phyloP scores from a whole-genome alignment of 2,113 vertebrate species.

The Vulpes lagopus region DNA sequence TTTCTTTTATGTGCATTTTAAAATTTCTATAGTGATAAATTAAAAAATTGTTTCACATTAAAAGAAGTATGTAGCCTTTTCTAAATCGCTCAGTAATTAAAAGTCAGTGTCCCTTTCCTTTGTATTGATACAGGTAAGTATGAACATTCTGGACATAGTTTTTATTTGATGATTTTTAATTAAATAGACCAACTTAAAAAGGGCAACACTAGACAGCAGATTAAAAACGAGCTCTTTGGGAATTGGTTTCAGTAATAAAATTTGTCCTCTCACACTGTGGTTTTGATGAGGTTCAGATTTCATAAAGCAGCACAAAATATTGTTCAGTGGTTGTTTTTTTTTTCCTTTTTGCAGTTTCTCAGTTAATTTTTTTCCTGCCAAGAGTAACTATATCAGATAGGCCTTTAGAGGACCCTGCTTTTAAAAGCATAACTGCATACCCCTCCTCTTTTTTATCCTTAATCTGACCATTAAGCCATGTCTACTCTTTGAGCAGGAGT shows the following conservation, averaged over 20 bases:
- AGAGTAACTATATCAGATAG: conserved; percentile 39
- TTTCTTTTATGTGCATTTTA: conserved; percentile 8
- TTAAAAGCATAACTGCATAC: neutral
- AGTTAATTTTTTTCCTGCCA: conserved; percentile 62
- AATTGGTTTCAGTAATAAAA: conserved; percentile 67
- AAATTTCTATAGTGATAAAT: conserved; percentile 1
- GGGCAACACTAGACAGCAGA: neutral
- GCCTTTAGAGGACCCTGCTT: conserved; percentile 10
- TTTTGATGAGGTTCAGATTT: conserved; percentile 70
- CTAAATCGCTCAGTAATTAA: conserved; percentile 46
- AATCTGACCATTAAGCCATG: neutral
- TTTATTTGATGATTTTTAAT: conserved; percentile 75
- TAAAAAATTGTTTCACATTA: neutral
- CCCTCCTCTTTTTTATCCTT: conserved; percentile 7
- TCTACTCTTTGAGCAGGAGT: neutral
- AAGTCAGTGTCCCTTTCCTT: conserved; percentile 53
- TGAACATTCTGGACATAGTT: conserved; percentile 55
- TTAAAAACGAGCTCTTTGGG: conserved; percentile 70
- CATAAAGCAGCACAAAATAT: conserved; percentile 57
- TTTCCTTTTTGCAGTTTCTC: neutral
- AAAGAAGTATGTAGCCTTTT: conserved; percentile 51
- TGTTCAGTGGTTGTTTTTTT: neutral
- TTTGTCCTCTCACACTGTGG: conserved; percentile 54
- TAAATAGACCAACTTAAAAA: conserved; percentile 71
- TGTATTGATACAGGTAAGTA: conserved; percentile 52